phyloP scores from a whole-genome alignment of 2,888 invertebrate genomes.

The Leptura quadrifasciata region DNA sequence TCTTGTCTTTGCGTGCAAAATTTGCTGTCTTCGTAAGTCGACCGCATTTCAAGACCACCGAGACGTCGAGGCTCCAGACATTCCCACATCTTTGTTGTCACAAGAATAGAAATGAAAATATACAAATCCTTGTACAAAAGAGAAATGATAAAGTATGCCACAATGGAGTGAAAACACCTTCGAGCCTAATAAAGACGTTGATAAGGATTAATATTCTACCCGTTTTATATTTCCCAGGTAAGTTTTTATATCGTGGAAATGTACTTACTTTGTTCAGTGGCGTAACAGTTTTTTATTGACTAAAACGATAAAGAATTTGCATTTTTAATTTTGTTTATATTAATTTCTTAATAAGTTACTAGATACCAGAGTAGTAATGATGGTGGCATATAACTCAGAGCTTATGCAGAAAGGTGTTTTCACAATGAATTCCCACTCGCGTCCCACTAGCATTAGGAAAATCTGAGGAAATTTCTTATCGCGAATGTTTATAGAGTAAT shows the following conservation, averaged over 20 bases:
- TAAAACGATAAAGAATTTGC: background rate
- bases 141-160: slow-evolving; percentile 31
- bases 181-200: slow-evolving; percentile 26
- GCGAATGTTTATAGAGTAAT: too few species aligned
- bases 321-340: too few species aligned
- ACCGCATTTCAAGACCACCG: slow-evolving; percentile 37
- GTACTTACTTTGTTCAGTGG: slow-evolving; percentile 3
- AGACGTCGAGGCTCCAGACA: slow-evolving; percentile 32
- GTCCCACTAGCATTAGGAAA: too few species aligned
- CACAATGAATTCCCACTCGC: too few species aligned
- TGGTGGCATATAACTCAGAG: too few species aligned
- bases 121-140: slow-evolving; percentile 34
- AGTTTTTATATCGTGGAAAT: slow-evolving; percentile 1
- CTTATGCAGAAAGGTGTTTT: too few species aligned
- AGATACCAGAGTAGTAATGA: too few species aligned
- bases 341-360: too few species aligned
- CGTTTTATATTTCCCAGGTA: background rate
- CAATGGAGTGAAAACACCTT: slow-evolving; percentile 33
- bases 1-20: slow-evolving; percentile 39
- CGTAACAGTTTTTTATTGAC: background rate
- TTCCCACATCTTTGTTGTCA: slow-evolving; percentile 41
- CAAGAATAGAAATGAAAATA: slow-evolving; percentile 34
- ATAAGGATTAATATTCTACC: slow-evolving; percentile 29
- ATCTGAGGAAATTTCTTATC: too few species aligned
- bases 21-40: slow-evolving; percentile 37